Conservation (phyloP, 1,140 invertebrate genomes). For the Scaptomyza montana region DNA sequence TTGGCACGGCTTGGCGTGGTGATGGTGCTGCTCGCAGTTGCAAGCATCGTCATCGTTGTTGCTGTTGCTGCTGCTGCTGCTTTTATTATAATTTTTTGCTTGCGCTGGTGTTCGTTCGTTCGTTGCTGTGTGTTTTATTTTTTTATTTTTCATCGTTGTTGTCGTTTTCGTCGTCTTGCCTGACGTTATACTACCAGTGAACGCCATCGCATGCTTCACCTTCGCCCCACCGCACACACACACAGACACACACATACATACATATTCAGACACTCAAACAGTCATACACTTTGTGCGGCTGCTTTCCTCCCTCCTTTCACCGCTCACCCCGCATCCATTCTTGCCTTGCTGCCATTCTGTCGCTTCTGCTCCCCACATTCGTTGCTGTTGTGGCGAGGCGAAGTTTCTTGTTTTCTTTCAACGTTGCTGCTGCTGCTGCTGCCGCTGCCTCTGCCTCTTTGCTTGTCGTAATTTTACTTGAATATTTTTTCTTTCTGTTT, state of each 20-base stretch:
- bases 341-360: slow-evolving; percentile 3
- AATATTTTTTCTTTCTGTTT: slow-evolving; percentile 48
- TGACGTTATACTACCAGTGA: slow-evolving; percentile 54
- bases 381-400: slow-evolving; percentile 51
- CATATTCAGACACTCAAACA: slow-evolving; percentile 40
- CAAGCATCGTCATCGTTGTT: slow-evolving; percentile 51
- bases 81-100: slow-evolving; percentile 77
- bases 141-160: slow-evolving; percentile 52
- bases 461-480: slow-evolving; percentile 81
- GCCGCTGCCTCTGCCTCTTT: slow-evolving; percentile 48
- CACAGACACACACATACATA: slow-evolving; percentile 36
- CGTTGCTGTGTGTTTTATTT: slow-evolving; percentile 56
- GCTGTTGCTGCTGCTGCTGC: slow-evolving; percentile 51
- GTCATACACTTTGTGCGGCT: slow-evolving; percentile 63
- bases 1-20: slow-evolving; percentile 29
- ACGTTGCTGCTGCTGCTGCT: slow-evolving; percentile 48
- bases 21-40: slow-evolving; percentile 60
- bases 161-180: slow-evolving; percentile 61
- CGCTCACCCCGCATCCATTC: slow-evolving; percentile 9
- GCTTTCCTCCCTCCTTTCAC: slow-evolving; percentile 26
- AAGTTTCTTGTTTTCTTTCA: slow-evolving; percentile 78
- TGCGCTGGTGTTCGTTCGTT: slow-evolving; percentile 58
- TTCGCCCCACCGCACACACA: slow-evolving; percentile 71
- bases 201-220: slow-evolving; percentile 78
- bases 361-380: slow-evolving; percentile 31